Evolutionary conservation across 2,888 invertebrate genomes (phyloP), one percentile per base, ranked within the genome.

Genomic region (Apamea sordens): DNA sequence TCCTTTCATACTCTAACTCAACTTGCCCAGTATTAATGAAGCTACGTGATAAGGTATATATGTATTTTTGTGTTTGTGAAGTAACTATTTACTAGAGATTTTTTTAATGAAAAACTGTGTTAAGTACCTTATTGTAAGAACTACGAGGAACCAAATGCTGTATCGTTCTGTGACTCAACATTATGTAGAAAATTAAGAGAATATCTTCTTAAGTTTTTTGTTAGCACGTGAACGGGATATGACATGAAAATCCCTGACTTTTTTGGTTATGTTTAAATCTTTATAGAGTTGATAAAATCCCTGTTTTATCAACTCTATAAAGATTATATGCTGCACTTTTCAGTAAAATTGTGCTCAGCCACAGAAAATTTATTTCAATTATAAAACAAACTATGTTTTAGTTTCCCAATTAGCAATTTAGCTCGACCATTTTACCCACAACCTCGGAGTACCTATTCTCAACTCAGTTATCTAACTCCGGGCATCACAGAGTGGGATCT

Each of bases 381-480:
- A 59, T 4, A 80, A 44, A 28, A 56, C 8, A n/a, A n/a, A 47
- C 28, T 28, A 47, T 11, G 41, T 28, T 50, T 68, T 63, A 73
- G 32, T 77, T 82, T 28, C 44, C n/a, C n/a, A 70, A 70, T 73
- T 50, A 36, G 5, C 59, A 73, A 76, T 73, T 64, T 67, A 63
- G 5, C 50, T 69, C 41, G 36, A 73, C n/a, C 56, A 82, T 67
- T 76, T 71, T 59, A 67, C n/a, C 41, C n/a, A 44, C 28, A 70
- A 70, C n/a, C 3, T 32, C 11, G 36, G 1, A 70, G 36, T 21
- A n/a, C 71, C 68, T 36, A 80, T 84, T 77, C 50, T 47, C 56
- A 70, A 75, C 78, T 79, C 65, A 69, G 84, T 80, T 85, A 78
- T 67, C 73, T 41, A 70, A 76, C 75, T 73, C 47, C 0, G 24